A percentile compares a stretch with the other conserved stretches of the same genome.
Conservation (phyloP, 2,113 vertebrate genomes). For the Trachemys scripta region DNA sequence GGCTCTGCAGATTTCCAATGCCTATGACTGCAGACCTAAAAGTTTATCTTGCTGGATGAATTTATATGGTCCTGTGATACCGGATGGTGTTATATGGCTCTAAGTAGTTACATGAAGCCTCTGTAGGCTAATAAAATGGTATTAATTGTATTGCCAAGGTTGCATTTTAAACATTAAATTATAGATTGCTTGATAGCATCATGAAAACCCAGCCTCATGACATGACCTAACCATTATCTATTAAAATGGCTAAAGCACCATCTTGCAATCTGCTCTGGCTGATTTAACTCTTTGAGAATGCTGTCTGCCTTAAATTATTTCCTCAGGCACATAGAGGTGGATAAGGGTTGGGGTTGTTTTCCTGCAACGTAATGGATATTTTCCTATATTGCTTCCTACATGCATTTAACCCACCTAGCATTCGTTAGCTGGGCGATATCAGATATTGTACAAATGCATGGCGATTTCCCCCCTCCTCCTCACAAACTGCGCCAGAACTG, state of each 20-base stretch:
- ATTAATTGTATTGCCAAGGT: slow-evolving; percentile 79
- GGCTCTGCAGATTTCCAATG: slow-evolving; percentile 62
- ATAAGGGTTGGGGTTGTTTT: background rate
- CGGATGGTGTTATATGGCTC: slow-evolving; percentile 65
- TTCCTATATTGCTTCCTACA: background rate
- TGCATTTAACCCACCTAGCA: background rate
- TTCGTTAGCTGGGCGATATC: background rate
- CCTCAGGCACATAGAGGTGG: background rate
- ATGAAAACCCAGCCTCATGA: slow-evolving; percentile 63
- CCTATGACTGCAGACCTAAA: slow-evolving; percentile 52
- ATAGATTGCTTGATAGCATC: slow-evolving; percentile 68
- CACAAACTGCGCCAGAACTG: background rate
- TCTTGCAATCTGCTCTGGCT: slow-evolving; percentile 47
- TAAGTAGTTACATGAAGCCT: slow-evolving; percentile 66
- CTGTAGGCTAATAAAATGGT: slow-evolving; percentile 72
- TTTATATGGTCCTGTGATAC: slow-evolving; percentile 68
- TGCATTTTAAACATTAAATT: slow-evolving; percentile 79
- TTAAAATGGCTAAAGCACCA: slow-evolving; percentile 67
- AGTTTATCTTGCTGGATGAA: slow-evolving; percentile 77
- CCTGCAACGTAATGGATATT: background rate
- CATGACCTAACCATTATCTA: slow-evolving; percentile 77
- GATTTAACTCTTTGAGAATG: slow-evolving; percentile 71
- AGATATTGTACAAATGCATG: background rate
- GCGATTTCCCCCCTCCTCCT: background rate
- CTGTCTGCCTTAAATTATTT: slow-evolving; percentile 58